Conservation (phyloP, 2,888 invertebrate species). For the Melanotus villosus region DNA sequence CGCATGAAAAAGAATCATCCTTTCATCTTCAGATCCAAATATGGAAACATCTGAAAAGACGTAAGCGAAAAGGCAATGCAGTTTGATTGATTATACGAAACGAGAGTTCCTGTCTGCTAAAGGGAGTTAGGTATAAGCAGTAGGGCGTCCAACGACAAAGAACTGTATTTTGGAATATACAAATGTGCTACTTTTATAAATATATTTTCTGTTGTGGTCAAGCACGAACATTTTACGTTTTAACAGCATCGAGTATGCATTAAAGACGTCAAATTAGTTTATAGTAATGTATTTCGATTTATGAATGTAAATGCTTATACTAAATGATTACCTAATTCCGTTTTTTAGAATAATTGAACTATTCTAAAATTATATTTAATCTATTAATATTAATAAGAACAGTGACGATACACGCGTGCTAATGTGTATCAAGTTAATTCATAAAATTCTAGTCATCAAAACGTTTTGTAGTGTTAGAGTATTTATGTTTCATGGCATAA, state of each 20-base stretch:
- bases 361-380: too few species aligned
- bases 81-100: slow-evolving; percentile 36
- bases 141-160: slow-evolving; percentile 25
- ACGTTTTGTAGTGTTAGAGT: too few species aligned
- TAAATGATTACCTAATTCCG: too few species aligned
- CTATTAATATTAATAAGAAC: too few species aligned
- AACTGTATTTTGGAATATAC: slow-evolving; percentile 31
- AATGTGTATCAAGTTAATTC: too few species aligned
- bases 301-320: too few species aligned
- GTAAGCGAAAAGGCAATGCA: slow-evolving; percentile 32
- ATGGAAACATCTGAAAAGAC: slow-evolving; percentile 34
- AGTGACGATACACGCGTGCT: too few species aligned
- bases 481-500: too few species aligned
- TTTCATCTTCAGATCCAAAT: slow-evolving; percentile 26
- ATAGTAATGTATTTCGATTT: background rate
- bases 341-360: too few species aligned
- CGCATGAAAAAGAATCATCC: slow-evolving; percentile 8
- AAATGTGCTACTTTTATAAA: slow-evolving; percentile 18
- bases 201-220: slow-evolving; percentile 7
- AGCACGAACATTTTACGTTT: background rate
- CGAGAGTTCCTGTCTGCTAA: slow-evolving; percentile 28
- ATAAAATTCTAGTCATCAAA: too few species aligned
- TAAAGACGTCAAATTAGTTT: too few species aligned
- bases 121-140: slow-evolving; percentile 22
- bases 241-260: too few species aligned